Base-by-base conservation (phyloP, 2,113 vertebrate species). In the Ellobius talpinus region DNA sequence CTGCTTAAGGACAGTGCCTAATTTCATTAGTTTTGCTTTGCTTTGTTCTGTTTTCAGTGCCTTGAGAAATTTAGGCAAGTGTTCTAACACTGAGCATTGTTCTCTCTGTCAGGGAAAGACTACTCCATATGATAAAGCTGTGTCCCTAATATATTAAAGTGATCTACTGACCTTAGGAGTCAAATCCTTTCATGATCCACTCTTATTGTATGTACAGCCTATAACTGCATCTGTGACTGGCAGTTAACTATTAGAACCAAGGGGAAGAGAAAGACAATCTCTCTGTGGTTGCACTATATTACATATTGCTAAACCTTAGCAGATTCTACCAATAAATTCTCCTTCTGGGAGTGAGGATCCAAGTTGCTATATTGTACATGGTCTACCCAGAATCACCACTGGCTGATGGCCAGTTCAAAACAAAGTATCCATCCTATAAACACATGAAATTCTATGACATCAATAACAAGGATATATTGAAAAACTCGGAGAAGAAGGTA, bases 381-480 rank as follows among this genome's bases (percentile, higher is more conserved):
- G 2, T 33, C 55, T 77, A 4, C 21, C 23, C 7, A 81, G 19
- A 23, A 29, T 29, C 16, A 21, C 2, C 14, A 33, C 52, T 65
- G 36, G 12, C 12, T 39, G 47, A 81, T 1, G 39, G 26, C 13
- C 36, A 79, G 24, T 31, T 36, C 33, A 0, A 68, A 91, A 65
- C 1, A 50, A 0, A 2, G 47, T 33, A 26, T 77, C 29, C 12
- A 2, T 79, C 45, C 4, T 52, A 31, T 21, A 65, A n/a, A 8
- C 11, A 14, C 11, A 45, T 72, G 52, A 26, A 42, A 42, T 24
- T 77, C 19, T 63, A 89, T 68, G 91, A 5, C 0, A 3, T n/a
- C 1, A 55, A 45, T 1, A 47, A 29, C 19, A 21, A 1, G 5
- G 47, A 36, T 4, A 42, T 0, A 39, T 2, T 39, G 21, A 10